Evolutionary conservation across 2,888 invertebrate species (phyloP).

Genomic region (Agriopis marginaria): DNA sequence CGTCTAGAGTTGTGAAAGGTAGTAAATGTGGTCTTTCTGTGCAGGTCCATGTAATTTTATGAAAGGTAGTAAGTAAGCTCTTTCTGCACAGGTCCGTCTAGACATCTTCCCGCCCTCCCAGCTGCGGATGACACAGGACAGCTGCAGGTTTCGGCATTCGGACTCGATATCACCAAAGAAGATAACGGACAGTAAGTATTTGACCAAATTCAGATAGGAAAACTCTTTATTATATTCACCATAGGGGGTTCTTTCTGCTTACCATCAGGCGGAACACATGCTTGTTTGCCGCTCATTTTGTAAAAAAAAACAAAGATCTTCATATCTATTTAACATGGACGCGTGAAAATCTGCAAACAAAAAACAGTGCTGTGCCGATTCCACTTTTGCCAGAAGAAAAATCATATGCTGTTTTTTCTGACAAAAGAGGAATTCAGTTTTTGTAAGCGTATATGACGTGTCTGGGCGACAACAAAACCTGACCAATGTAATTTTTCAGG

Average conservation of each 20-base stretch:
- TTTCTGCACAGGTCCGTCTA: conserved; percentile 78
- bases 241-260: no score
- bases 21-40: background rate
- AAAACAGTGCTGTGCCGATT: no score
- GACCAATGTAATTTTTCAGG: conserved; percentile 57
- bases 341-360: no score
- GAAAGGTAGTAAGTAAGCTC: background rate
- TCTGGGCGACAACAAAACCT: no score
- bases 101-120: conserved; percentile 91
- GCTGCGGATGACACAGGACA: conserved; percentile 91
- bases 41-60: conserved; percentile 69
- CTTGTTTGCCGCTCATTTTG: no score
- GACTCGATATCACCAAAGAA: conserved; percentile 93
- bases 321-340: background rate
- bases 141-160: conserved; percentile 91
- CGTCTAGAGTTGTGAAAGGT: background rate
- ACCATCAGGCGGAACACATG: no score
- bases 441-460: no score
- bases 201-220: background rate
- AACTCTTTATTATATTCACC: background rate
- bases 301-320: no score
- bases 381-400: no score
- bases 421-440: no score
- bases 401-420: no score
- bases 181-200: conserved; percentile 90